These are phyloP conservation scores for Acanthosepion lycidas DNA, from an alignment of 2,888 invertebrate genomes.

Conservation along the genomic window DNA sequence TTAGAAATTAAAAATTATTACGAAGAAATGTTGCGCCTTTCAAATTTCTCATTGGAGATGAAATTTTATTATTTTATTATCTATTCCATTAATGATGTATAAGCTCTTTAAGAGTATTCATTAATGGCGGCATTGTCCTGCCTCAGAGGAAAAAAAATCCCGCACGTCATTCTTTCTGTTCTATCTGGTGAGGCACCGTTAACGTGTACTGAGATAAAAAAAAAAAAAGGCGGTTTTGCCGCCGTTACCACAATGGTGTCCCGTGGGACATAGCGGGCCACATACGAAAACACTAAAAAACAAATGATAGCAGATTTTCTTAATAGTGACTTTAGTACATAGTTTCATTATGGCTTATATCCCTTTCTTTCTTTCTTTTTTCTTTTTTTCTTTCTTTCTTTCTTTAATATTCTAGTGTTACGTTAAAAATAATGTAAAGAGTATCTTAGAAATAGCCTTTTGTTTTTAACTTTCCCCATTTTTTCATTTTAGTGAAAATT, in stretches of 20 bases:
- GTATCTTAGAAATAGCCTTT: no score
- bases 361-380: no score
- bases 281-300: background rate
- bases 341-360: background rate
- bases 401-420: no score
- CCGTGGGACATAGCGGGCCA: background rate
- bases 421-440: no score
- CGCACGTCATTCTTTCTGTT: background rate
- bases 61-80: conserved; percentile 12
- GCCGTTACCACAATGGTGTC: background rate
- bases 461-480: no score
- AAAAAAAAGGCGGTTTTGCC: no score
- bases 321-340: background rate
- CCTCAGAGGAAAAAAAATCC: background rate
- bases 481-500: no score
- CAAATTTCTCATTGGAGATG: conserved; percentile 21
- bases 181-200: background rate
- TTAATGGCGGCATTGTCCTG: background rate
- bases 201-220: background rate
- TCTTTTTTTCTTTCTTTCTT: no score
- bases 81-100: conserved; percentile 21
- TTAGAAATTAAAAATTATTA: conserved; percentile 18
- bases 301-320: background rate
- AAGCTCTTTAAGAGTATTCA: background rate
- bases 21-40: conserved; percentile 33